Base-by-base conservation (phyloP, 2,113 vertebrate genomes). In the Chloropsis cyanopogon region DNA sequence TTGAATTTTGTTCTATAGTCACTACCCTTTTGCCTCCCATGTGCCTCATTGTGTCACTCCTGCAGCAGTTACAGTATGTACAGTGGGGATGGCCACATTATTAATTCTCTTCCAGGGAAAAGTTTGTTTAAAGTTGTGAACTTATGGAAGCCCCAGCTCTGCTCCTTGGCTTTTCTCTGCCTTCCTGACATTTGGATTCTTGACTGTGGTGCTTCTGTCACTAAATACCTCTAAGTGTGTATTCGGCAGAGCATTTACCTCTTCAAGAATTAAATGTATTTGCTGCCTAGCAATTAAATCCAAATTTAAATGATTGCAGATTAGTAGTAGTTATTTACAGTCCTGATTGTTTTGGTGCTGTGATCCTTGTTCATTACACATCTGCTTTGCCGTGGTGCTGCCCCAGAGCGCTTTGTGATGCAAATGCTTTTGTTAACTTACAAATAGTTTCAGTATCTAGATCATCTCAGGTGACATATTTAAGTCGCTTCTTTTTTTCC, bases 381-480 rank as follows among this genome's bases (percentile, higher is more conserved):
- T 95, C 97, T 97, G 95, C 95, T 96, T 96, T 93, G 83, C 95
- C 41, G 20, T 75, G 90, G 87, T 90, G 53, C 91, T 96, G 94
- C 80, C 88, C 86, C 77, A 60, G 95, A 70, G 93, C 11, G 72
- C 91, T 97, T 93, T 97, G 93, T 96, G 91, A 94, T 97, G 97
- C 96, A 97, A 97, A 93, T 96, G 83, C 95, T 95, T 97, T 95
- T 96, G 90, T 97, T 95, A 91, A 96, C 88, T 97, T 96, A 94
- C 94, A 96, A 94, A 96, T 95, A 94, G 82, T 94, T 95, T 87
- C 94, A 96, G 97, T 92, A 96, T 97, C 97, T 95, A 86, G 95
- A 97, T 97, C 96, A 97, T 97, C 94, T 97, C 93, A 82, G 97
- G 97, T 97, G 97, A 96, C 94, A 96, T 86, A 87, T 95, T 94